phyloP scores from a whole-genome alignment of 2,113 vertebrate genomes.

The Sander lucioperca region DNA sequence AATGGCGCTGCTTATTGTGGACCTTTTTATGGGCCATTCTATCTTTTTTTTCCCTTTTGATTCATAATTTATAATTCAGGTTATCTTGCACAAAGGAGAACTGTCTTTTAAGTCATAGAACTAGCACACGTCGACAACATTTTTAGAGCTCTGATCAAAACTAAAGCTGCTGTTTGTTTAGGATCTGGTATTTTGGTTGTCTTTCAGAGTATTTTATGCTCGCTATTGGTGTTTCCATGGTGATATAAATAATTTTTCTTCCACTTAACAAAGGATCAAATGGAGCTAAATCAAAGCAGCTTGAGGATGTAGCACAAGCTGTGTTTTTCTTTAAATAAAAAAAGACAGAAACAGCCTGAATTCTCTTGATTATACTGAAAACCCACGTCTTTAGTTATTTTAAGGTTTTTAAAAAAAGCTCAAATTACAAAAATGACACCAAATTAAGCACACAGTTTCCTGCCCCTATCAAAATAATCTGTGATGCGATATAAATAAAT shows the following conservation, averaged over 20 bases:
- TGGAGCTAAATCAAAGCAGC: constrained; percentile 55
- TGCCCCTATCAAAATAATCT: constrained; percentile 47
- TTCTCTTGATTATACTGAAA: not conserved
- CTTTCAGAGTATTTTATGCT: constrained; percentile 44
- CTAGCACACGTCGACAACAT: constrained; percentile 45
- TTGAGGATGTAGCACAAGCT: constrained; percentile 17
- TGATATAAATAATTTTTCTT: constrained; percentile 67
- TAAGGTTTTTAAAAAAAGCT: not conserved
- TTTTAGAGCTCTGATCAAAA: constrained; percentile 52
- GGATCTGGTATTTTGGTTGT: constrained; percentile 44
- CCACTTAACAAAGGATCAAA: constrained; percentile 60
- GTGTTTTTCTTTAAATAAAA: constrained; percentile 11
- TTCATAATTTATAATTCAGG: constrained; percentile 72
- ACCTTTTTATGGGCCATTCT: constrained; percentile 63
- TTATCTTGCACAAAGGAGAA: constrained; percentile 36
- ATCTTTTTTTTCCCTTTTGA: constrained; percentile 59
- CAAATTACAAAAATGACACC: constrained; percentile 27
- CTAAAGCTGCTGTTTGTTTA: constrained; percentile 26
- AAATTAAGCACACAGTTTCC: constrained; percentile 20
- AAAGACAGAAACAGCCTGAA: not conserved
- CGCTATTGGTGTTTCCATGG: constrained; percentile 69
- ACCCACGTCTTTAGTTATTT: constrained; percentile 4
- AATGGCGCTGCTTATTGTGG: constrained; percentile 58
- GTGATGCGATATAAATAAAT: constrained; percentile 23
- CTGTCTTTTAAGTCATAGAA: constrained; percentile 54